Percentiles rank a stretch among this genome's conserved stretches.
Conservation (phyloP, 1,140 invertebrate species). For the Galendromus occidentalis region DNA sequence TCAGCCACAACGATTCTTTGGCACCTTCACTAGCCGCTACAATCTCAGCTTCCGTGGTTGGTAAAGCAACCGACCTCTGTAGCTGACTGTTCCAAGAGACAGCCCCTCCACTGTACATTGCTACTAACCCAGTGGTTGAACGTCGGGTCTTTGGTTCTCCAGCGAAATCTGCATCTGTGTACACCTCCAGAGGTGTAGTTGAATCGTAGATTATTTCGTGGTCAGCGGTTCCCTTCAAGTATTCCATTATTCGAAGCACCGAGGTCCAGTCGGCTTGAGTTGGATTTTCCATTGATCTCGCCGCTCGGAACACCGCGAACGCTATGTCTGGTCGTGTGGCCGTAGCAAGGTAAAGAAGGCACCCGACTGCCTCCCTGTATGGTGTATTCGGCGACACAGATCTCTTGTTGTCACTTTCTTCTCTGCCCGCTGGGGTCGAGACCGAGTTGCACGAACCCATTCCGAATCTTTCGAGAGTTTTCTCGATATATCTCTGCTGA, state of each 20-base stretch:
- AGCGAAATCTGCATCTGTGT: slow-evolving; percentile 28
- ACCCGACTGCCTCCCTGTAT: too few relatives aligned
- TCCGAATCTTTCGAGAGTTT: too few relatives aligned
- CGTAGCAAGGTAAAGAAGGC: too few relatives aligned
- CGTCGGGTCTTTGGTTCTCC: slow-evolving; percentile 22
- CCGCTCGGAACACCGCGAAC: too few relatives aligned
- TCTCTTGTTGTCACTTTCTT: too few relatives aligned
- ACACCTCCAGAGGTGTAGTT: slow-evolving; percentile 14
- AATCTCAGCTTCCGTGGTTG: slow-evolving; percentile 17
- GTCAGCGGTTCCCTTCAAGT: slow-evolving; percentile 28
- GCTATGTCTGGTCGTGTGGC: too few relatives aligned
- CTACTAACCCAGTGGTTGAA: slow-evolving; percentile 22
- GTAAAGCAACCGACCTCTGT: slow-evolving; percentile 15
- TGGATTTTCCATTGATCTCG: too few relatives aligned
- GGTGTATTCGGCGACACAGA: too few relatives aligned
- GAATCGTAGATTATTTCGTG: slow-evolving; percentile 14
- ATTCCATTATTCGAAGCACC: slow-evolving; percentile 28
- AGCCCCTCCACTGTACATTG: slow-evolving; percentile 21
- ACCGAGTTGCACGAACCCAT: too few relatives aligned
- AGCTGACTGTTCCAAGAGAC: slow-evolving; percentile 18
- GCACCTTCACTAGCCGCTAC: not conserved
- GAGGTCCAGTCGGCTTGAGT: slow-evolving; percentile 14
- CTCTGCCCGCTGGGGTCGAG: too few relatives aligned
- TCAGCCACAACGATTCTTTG: slow-evolving; percentile 19
- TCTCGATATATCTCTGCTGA: too few relatives aligned